Evolutionary conservation across 1,140 invertebrate species (phyloP).

Genomic region (Drosophila erecta): DNA sequence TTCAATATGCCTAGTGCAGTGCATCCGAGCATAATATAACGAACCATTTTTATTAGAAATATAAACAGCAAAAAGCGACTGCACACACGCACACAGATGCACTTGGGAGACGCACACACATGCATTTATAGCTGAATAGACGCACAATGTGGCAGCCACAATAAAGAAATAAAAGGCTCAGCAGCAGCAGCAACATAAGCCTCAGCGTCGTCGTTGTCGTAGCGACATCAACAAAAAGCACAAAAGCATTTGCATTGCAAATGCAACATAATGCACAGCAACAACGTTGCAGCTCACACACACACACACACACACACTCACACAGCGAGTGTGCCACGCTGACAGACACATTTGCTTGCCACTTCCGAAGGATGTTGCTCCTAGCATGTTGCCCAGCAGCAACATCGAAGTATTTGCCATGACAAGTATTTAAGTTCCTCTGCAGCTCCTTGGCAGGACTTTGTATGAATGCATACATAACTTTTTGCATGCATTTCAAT

Average conservation of each 20-base stretch:
- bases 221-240: slow-evolving; percentile 71
- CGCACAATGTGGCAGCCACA: slow-evolving; percentile 62
- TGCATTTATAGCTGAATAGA: slow-evolving; percentile 25
- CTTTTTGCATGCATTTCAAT: slow-evolving; percentile 60
- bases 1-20: slow-evolving; percentile 41
- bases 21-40: slow-evolving; percentile 76
- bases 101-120: neutral
- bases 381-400: slow-evolving; percentile 47
- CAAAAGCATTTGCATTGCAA: slow-evolving; percentile 80
- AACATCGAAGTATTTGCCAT: slow-evolving; percentile 61
- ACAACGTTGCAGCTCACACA: slow-evolving; percentile 26
- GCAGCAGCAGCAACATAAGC: slow-evolving; percentile 60
- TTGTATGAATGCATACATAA: slow-evolving; percentile 43
- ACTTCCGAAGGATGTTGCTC: slow-evolving; percentile 69
- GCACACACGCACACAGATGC: slow-evolving; percentile 17
- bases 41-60: slow-evolving; percentile 81
- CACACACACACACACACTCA: slow-evolving; percentile 22
- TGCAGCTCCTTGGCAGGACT: slow-evolving; percentile 16
- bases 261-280: slow-evolving; percentile 78
- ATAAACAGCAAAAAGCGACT: slow-evolving; percentile 71
- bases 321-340: slow-evolving; percentile 4
- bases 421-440: slow-evolving; percentile 73
- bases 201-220: slow-evolving; percentile 58
- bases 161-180: slow-evolving; percentile 78
- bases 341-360: slow-evolving; percentile 67